Percentiles rank a stretch among this genome's conserved stretches.
Conservation (phyloP, 2,113 vertebrate species). For the Cacatua alba region DNA sequence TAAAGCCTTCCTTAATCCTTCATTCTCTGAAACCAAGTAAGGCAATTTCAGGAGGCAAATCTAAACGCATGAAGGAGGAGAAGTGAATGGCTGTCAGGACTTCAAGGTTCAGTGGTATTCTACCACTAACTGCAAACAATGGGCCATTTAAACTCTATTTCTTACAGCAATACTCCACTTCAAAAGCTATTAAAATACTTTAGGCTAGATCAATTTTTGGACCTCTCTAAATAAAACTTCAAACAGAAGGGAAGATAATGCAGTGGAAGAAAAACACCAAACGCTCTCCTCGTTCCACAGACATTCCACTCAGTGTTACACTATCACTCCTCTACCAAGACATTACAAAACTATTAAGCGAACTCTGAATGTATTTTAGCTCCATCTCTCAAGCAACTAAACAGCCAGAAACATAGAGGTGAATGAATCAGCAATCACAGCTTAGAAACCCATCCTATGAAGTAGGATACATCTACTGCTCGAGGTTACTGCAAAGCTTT, state of each 20-base stretch:
- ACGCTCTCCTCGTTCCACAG: neutral
- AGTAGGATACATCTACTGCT: accelerated
- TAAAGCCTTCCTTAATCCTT: neutral
- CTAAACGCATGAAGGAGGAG: neutral
- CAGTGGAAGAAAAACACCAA: neutral
- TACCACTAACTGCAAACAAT: neutral
- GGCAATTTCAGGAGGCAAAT: neutral
- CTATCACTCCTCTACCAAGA: accelerated
- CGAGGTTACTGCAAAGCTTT: accelerated
- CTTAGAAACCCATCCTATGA: neutral
- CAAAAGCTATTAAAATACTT: neutral
- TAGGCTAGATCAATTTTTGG: neutral
- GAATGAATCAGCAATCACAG: neutral
- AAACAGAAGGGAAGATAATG: neutral
- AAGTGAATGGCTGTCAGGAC: neutral
- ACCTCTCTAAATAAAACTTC: neutral
- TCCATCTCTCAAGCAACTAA: neutral
- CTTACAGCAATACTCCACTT: neutral
- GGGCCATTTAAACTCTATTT: neutral
- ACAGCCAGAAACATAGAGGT: accelerated
- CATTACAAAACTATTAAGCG: neutral
- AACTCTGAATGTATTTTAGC: neutral
- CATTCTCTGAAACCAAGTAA: neutral
- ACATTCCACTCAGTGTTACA: neutral
- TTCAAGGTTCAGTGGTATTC: neutral